Percentiles rank a stretch among this genome's conserved stretches.
phyloP scores from a whole-genome alignment of 2,888 invertebrate species.

The Myathropa florea region DNA sequence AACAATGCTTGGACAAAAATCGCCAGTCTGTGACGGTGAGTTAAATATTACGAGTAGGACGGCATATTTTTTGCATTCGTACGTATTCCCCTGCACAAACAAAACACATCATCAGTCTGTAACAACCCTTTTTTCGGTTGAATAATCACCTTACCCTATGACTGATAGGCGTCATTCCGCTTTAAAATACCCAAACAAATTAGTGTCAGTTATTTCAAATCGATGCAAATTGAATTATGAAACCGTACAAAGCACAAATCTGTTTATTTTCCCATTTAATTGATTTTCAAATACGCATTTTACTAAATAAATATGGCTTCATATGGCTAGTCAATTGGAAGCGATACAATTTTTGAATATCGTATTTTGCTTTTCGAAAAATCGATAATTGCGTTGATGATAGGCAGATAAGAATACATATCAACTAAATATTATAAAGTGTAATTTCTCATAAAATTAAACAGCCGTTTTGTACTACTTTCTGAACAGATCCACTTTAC shows the following conservation, averaged over 20 bases:
- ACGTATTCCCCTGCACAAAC: neutral
- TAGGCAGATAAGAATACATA: too few species aligned
- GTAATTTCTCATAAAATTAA: too few species aligned
- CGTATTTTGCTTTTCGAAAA: neutral
- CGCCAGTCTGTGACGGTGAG: too few species aligned
- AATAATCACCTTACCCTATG: neutral
- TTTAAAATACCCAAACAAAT: neutral
- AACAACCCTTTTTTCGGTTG: neutral
- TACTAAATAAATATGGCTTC: neutral
- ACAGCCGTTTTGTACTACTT: too few species aligned
- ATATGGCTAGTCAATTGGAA: neutral
- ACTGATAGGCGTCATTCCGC: neutral
- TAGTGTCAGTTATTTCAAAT: neutral
- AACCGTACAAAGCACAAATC: neutral
- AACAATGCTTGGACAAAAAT: too few species aligned
- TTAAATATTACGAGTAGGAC: too few species aligned
- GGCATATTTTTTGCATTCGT: too few species aligned
- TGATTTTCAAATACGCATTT: neutral
- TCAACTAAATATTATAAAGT: too few species aligned
- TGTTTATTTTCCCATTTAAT: neutral
- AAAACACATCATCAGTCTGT: neutral
- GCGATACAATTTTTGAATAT: neutral
- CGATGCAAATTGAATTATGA: constrained; percentile 7
- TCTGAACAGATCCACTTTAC: too few species aligned
- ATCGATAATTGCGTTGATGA: too few species aligned